phyloP scores from a whole-genome alignment of 2,888 invertebrate genomes.

The Tetrapedia diversipes region DNA sequence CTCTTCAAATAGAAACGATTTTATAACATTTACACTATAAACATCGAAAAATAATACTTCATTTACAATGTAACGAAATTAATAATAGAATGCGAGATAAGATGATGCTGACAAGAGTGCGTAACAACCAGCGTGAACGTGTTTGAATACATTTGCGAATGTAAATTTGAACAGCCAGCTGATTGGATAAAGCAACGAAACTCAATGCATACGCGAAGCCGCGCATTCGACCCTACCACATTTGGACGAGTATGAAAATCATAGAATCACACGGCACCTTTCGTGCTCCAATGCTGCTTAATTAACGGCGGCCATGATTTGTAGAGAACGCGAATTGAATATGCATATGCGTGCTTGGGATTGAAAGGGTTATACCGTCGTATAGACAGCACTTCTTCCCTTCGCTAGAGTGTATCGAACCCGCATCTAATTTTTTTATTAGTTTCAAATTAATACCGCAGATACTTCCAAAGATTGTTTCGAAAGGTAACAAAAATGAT shows the following conservation, averaged over 20 bases:
- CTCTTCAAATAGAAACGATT: no score
- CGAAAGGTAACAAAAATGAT: no score
- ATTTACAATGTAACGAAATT: no score
- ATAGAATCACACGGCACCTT: not conserved
- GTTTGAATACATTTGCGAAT: constrained; percentile 10
- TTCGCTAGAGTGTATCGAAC: no score
- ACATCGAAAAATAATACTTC: no score
- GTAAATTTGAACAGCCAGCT: constrained; percentile 13
- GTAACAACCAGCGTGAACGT: not conserved
- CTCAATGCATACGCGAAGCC: not conserved
- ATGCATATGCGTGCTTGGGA: constrained; percentile 13
- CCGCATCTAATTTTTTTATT: no score
- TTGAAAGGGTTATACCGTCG: constrained; percentile 5
- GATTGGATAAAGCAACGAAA: constrained; percentile 15
- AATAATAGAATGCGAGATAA: not conserved
- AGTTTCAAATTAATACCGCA: no score
- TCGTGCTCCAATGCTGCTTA: constrained; percentile 37
- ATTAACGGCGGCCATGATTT: constrained; percentile 52
- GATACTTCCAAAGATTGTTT: no score
- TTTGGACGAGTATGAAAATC: constrained; percentile 44
- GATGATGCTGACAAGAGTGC: not conserved
- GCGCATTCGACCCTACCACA: not conserved
- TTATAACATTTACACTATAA: no score
- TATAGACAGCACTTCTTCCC: constrained; percentile 3
- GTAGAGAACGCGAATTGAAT: constrained; percentile 19